Conservation (phyloP, 2,113 vertebrate genomes). For the Chloebia gouldiae region DNA sequence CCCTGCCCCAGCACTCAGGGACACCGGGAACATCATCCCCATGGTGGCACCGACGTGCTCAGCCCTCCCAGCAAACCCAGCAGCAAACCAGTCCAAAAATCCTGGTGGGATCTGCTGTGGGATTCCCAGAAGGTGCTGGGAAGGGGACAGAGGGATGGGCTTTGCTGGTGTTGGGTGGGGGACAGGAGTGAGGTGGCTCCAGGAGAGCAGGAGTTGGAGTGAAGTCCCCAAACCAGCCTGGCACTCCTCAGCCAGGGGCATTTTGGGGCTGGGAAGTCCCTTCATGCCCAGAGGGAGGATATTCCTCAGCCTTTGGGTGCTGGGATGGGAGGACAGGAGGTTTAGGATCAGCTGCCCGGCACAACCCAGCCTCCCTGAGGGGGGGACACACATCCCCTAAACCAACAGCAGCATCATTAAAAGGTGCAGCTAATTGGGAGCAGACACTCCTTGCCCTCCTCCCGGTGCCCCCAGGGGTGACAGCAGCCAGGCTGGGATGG, state of each 20-base stretch:
- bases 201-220: background rate
- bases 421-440: background rate
- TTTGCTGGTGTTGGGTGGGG: background rate
- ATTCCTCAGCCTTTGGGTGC: background rate
- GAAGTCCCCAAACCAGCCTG: background rate
- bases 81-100: rapidly evolving
- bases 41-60: rapidly evolving
- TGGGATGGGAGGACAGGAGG: background rate
- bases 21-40: background rate
- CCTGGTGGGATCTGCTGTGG: rapidly evolving
- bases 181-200: background rate
- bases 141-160: background rate
- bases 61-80: background rate
- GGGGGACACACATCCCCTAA: background rate
- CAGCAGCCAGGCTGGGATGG: background rate
- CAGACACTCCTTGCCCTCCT: background rate
- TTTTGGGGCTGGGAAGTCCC: background rate
- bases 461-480: background rate
- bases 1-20: background rate
- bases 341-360: background rate
- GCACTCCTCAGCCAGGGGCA: rapidly evolving
- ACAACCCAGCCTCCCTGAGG: background rate
- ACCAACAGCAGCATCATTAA: background rate
- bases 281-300: background rate
- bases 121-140: background rate